Evolutionary conservation across 2,888 invertebrate species (phyloP), one percentile per base, ranked within the genome.

Genomic region (Coecobrya sp.): DNA sequence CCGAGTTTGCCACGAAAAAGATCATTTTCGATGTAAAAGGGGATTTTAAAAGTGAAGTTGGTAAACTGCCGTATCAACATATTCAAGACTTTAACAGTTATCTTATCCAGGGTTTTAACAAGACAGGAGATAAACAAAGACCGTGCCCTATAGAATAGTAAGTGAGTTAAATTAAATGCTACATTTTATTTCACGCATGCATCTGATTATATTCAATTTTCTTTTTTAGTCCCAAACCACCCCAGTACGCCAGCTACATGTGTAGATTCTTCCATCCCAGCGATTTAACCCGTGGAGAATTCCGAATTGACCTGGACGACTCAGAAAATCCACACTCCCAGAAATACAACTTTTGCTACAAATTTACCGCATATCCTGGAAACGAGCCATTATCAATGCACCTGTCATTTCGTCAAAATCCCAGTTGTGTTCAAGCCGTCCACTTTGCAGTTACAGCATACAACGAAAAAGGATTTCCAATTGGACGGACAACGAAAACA

Each of bases 381-480:
- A 86, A 86, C 45, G 36, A 76, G n/a, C 86, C 86, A 0, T 16
- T 86, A 22, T 76, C 86, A 0, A 22, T 86, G 30, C 86, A 86
- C 22, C 10, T 86, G 0, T 11, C n/a, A 1, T 86, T 86, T 19
- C 19, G 25, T 10, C 86, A 86, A 55, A 0, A 36, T 22, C 22
- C 42, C n/a, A 19, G 11, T 16, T 49, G 49, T 11, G 1, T n/a
- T 0, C 0, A 7, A 8, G 76, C 59, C 3, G 10, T 86, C 4
- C 73, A 86, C 5, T 86, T 86, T 59, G 86, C 76, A 7, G 30
- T 86, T 7, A 86, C 59, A 0, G 86, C 86, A 0, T 86, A 76
- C 27, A 86, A 86, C 27, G 86, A 86, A 27, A 2, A n/a, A 0
- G 86, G 86, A 13, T 86, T 76, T 55, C 86, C 86, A 0, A 59